Evolutionary conservation across 1,140 invertebrate genomes (phyloP).

Genomic region (Cylas formicarius): DNA sequence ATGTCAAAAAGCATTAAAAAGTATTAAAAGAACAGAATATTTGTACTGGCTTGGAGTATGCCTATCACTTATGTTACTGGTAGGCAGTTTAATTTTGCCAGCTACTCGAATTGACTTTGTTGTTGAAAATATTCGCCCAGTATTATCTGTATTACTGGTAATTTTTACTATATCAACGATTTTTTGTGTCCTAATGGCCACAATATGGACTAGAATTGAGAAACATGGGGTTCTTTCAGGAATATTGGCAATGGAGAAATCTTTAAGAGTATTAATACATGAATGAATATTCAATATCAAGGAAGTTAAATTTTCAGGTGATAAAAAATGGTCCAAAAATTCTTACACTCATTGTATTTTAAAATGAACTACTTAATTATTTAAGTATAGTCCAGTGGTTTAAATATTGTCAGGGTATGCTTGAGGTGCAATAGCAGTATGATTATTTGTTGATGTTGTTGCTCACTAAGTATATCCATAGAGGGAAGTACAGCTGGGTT

Average conservation of each 20-base stretch:
- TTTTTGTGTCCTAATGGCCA: slow-evolving; percentile 67
- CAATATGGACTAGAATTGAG: slow-evolving; percentile 72
- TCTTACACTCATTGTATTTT: too few relatives aligned
- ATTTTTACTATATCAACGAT: slow-evolving; percentile 56
- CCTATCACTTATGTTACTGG: slow-evolving; percentile 42
- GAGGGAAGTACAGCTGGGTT: too few relatives aligned
- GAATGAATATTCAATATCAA: too few relatives aligned
- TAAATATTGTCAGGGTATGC: too few relatives aligned
- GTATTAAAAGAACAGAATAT: slow-evolving; percentile 50
- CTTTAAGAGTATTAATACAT: too few relatives aligned
- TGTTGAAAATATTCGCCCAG: slow-evolving; percentile 37
- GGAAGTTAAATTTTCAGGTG: too few relatives aligned
- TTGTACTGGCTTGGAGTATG: slow-evolving; percentile 52
- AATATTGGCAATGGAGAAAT: slow-evolving; percentile 51
- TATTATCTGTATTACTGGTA: slow-evolving; percentile 49
- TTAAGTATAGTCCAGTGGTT: too few relatives aligned
- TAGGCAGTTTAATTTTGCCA: slow-evolving; percentile 40
- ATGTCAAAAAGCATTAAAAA: slow-evolving; percentile 51
- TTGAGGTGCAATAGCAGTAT: too few relatives aligned
- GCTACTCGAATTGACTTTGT: slow-evolving; percentile 24
- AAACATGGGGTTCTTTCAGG: slow-evolving; percentile 68
- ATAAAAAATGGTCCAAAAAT: too few relatives aligned
- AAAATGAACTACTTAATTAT: too few relatives aligned
- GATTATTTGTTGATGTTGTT: too few relatives aligned
- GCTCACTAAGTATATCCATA: too few relatives aligned